Conservation (phyloP, 1,140 invertebrate genomes). For the Watersipora subatra region DNA sequence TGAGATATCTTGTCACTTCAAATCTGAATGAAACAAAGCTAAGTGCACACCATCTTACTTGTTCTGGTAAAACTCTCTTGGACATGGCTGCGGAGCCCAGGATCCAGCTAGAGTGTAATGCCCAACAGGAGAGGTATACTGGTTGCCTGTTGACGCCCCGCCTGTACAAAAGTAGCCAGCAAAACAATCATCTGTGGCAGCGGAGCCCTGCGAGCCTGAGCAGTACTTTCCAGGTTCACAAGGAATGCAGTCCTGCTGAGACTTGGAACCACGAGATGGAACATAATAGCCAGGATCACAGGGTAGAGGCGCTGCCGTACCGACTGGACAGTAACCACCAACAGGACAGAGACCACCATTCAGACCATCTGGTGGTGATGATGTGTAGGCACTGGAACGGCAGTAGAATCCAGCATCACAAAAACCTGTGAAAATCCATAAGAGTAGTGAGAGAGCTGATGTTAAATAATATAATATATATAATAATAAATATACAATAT, state of each 20-base stretch:
- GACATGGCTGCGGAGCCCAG: constrained; percentile 29
- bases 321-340: constrained; percentile 31
- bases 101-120: constrained; percentile 26
- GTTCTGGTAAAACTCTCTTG: constrained; percentile 23
- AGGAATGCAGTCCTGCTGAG: constrained; percentile 29
- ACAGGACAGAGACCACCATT: constrained; percentile 33
- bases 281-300: constrained; percentile 32
- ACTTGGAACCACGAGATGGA: constrained; percentile 29
- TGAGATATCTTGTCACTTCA: no score
- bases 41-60: not conserved
- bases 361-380: constrained; percentile 32
- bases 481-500: no score
- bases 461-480: no score
- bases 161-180: constrained; percentile 34
- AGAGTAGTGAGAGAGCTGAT: no score
- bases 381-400: constrained; percentile 30
- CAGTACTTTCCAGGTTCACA: constrained; percentile 34
- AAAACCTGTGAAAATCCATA: constrained; percentile 10
- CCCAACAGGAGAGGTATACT: constrained; percentile 23
- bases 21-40: no score
- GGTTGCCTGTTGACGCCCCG: constrained; percentile 25
- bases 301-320: constrained; percentile 21
- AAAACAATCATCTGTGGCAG: constrained; percentile 24
- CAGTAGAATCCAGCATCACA: constrained; percentile 37
- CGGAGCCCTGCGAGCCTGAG: constrained; percentile 30